Evolutionary conservation across 2,113 vertebrate species (phyloP), one percentile per base, ranked within the genome.

Genomic region (Pituophis catenifer): DNA sequence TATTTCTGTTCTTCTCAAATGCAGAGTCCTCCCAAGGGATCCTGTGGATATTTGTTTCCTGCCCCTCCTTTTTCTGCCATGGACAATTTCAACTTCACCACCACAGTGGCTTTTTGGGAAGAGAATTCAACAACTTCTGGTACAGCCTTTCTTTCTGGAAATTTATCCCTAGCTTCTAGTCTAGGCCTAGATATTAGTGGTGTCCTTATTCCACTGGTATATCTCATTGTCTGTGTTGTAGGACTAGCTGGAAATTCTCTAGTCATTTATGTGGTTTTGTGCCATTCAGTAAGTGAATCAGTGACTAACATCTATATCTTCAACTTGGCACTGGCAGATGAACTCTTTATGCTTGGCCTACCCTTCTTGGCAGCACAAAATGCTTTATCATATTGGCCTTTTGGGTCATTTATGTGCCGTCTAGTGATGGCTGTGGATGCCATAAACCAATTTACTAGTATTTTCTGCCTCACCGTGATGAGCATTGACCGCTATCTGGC

Each of bases 381-480:
- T 1, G 99, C 98, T 1, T 97, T 99, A 75, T 98, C 99, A 91
- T 99, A 98, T 75, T 99, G 99, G 99, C 99, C 99, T 0, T 99
- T 99, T 0, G 99, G 99, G 15, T 99, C 99, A 1, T 98, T 99
- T 33, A 98, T 99, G 98, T 99, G 99, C 95, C 98, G 98, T 2
- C 97, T 99, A 96, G 99, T 99, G 93, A 99, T 99, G 99, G 99
- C 98, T 0, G 98, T 99, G 95, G 99, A 99, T 9, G 99, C 98
- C 89, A 99, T 99, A 96, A 99, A 99, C 96, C 99, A 99, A 97
- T 99, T 99, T 94, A 99, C 99, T 94, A 99, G 99, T 98, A 99
- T 99, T 98, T 99, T 99, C 97, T 99, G 99, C 96, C 97, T 99
- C 95, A 99, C 99, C 0, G 99, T 99, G 94, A 99, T 99, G 98